Percentiles rank a stretch among this genome's conserved stretches.
Evolutionary conservation across 2,888 invertebrate species (phyloP).

Genomic region (Molanna angustata): DNA sequence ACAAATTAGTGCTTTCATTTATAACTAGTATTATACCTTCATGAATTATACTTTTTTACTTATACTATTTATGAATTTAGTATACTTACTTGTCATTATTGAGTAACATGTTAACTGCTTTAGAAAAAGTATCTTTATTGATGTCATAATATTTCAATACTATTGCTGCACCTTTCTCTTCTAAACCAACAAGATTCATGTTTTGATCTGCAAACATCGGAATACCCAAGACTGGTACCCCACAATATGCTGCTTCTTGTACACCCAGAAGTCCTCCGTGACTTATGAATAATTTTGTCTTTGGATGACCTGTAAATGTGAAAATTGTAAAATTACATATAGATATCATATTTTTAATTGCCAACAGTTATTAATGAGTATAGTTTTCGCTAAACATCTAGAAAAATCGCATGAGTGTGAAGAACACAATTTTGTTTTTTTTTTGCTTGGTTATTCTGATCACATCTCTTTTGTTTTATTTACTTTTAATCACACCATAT

Average conservation of each 20-base stretch:
- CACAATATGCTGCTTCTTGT: slow-evolving; percentile 58
- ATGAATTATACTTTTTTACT: too few relatives aligned
- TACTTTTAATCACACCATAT: too few relatives aligned
- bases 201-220: slow-evolving; percentile 55
- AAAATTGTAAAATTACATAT: not conserved
- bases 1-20: too few relatives aligned
- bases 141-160: slow-evolving; percentile 43
- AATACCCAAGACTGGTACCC: slow-evolving; percentile 54
- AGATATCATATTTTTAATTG: too few relatives aligned
- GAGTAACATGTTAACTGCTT: slow-evolving; percentile 45
- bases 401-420: too few relatives aligned
- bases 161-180: slow-evolving; percentile 50
- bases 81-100: slow-evolving; percentile 44
- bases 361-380: too few relatives aligned
- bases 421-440: too few relatives aligned
- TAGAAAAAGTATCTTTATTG: slow-evolving; percentile 41
- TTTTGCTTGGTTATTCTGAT: too few relatives aligned
- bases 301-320: slow-evolving; percentile 50
- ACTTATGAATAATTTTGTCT: slow-evolving; percentile 57
- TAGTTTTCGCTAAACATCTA: too few relatives aligned
- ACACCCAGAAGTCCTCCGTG: slow-evolving; percentile 62
- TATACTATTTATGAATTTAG: too few relatives aligned
- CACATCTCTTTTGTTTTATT: too few relatives aligned
- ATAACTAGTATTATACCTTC: too few relatives aligned
- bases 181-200: slow-evolving; percentile 52